Conservation (phyloP, 2,888 invertebrate genomes). For the Lithodes maja region DNA sequence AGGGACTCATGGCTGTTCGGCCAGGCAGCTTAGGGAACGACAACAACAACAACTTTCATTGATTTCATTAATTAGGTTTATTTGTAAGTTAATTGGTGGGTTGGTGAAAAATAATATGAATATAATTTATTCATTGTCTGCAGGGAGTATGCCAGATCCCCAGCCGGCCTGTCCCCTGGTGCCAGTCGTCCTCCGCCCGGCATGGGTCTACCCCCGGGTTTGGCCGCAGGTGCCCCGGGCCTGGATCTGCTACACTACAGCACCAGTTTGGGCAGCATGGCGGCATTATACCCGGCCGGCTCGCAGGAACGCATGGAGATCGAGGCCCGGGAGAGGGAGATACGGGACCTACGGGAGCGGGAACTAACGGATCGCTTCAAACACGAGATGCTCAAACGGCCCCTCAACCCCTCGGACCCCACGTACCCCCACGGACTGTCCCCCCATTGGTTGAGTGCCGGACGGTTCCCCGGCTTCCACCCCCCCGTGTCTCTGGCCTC, state of each 20-base stretch:
- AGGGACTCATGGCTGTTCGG: too few relatives aligned
- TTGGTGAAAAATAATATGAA: too few relatives aligned
- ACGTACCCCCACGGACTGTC: constrained; percentile 50
- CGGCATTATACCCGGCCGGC: constrained; percentile 79
- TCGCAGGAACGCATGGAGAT: constrained; percentile 81
- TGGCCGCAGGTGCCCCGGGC: constrained; percentile 75
- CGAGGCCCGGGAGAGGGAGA: constrained; percentile 82
- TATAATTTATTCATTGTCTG: background rate
- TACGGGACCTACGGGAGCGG: constrained; percentile 83
- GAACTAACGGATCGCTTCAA: constrained; percentile 90
- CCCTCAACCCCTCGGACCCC: constrained; percentile 70
- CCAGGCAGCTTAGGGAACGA: too few relatives aligned
- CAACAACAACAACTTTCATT: too few relatives aligned
- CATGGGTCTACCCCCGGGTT: constrained; percentile 72
- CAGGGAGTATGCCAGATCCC: constrained; percentile 93
- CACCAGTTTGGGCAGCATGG: constrained; percentile 80
- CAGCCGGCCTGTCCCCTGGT: constrained; percentile 87
- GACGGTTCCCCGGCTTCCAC: constrained; percentile 55
- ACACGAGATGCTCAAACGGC: constrained; percentile 83
- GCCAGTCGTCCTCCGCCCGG: constrained; percentile 73
- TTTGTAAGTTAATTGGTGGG: too few relatives aligned
- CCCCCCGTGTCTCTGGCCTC: constrained; percentile 56
- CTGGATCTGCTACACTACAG: constrained; percentile 88
- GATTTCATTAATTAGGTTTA: too few relatives aligned
- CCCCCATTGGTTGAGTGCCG: constrained; percentile 60